These are phyloP conservation scores for Caloenas nicobarica DNA, from an alignment of 2,113 vertebrate species.

Conservation along the genomic window DNA sequence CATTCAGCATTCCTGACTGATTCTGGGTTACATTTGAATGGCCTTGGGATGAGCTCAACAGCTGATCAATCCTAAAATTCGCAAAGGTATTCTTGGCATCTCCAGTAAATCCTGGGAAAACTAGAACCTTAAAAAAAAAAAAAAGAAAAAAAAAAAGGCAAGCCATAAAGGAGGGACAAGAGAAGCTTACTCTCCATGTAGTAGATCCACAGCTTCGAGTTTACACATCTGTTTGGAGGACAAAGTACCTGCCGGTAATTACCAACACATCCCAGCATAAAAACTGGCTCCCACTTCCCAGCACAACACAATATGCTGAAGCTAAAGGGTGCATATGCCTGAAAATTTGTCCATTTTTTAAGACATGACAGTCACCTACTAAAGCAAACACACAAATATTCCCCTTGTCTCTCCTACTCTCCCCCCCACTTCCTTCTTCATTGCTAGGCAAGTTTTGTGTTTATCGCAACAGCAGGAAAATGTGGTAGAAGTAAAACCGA, in stretches of 20 bases:
- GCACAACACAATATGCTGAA: rapidly evolving
- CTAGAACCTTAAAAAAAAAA: background rate
- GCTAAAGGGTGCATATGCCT: background rate
- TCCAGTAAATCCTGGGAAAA: background rate
- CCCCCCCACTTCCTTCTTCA: background rate
- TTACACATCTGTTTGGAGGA: background rate
- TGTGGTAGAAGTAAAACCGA: background rate
- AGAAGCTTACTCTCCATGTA: background rate
- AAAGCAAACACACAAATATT: background rate
- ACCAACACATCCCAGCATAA: background rate
- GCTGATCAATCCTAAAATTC: background rate
- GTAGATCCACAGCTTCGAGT: background rate
- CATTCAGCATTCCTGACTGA: background rate
- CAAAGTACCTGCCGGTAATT: background rate
- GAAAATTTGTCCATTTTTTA: background rate
- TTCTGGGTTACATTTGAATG: background rate
- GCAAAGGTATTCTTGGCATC: background rate
- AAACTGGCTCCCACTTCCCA: background rate
- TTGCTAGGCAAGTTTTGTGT: background rate
- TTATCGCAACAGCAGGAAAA: background rate
- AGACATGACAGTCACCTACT: background rate
- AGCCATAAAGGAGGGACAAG: background rate
- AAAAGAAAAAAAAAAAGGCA: too few species aligned
- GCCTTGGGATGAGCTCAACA: background rate
- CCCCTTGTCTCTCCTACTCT: too few species aligned